Evolutionary conservation across 2,888 invertebrate genomes (phyloP).

Genomic region (Limnephilus auricula): DNA sequence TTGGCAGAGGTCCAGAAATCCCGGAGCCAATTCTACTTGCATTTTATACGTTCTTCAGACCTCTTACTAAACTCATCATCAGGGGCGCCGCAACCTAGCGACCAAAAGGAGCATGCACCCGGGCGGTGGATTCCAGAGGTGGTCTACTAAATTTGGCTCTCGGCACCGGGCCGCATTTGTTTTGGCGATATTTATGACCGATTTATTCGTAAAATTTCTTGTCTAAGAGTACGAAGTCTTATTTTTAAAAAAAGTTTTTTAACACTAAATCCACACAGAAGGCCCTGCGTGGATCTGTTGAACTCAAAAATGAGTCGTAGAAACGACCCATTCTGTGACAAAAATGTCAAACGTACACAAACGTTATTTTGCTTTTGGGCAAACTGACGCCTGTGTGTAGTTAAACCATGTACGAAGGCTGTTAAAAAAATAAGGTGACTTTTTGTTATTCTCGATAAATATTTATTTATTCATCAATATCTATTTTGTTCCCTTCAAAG

Average conservation of each 20-base stretch:
- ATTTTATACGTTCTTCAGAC: background rate
- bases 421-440: too few relatives aligned
- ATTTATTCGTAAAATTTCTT: background rate
- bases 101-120: background rate
- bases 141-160: background rate
- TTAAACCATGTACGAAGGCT: too few relatives aligned
- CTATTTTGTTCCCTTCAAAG: too few relatives aligned
- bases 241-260: background rate
- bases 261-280: too few relatives aligned
- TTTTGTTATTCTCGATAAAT: too few relatives aligned
- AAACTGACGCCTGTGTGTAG: too few relatives aligned
- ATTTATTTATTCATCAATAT: too few relatives aligned
- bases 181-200: background rate
- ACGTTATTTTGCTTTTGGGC: too few relatives aligned
- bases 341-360: too few relatives aligned
- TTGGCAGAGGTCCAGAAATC: background rate
- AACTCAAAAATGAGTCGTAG: too few relatives aligned
- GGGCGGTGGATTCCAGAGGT: background rate
- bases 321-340: too few relatives aligned
- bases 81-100: background rate
- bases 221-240: background rate
- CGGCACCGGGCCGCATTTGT: background rate
- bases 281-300: too few relatives aligned
- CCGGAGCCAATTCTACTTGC: background rate
- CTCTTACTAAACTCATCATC: background rate